phyloP scores from a whole-genome alignment of 2,888 invertebrate genomes.

The Stenichneumon culpator region DNA sequence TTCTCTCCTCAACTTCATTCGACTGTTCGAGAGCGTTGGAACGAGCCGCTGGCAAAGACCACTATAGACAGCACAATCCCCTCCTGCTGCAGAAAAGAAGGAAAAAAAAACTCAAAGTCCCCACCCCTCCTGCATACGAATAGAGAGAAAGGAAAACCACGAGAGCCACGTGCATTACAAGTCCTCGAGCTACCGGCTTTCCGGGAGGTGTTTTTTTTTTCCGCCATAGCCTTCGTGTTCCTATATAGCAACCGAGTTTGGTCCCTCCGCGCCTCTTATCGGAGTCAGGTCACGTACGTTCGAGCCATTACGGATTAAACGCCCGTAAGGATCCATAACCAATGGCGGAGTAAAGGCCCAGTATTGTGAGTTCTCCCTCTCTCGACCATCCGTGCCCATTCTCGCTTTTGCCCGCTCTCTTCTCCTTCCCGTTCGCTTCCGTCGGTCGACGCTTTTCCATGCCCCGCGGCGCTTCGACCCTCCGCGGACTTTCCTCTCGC shows the following conservation, averaged over 20 bases:
- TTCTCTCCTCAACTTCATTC: slow-evolving; percentile 2
- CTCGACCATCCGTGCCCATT: slow-evolving; percentile 20
- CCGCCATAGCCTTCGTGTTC: not conserved
- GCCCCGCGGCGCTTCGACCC: slow-evolving; percentile 33
- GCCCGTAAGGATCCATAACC: slow-evolving; percentile 77
- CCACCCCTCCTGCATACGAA: not conserved
- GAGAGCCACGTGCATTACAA: slow-evolving; percentile 59
- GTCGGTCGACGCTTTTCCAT: slow-evolving; percentile 47
- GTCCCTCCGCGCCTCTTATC: slow-evolving; percentile 66
- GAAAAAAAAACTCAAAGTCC: too few relatives aligned
- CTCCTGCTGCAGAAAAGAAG: too few relatives aligned
- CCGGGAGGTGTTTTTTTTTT: not conserved
- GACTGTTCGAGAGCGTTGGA: slow-evolving; percentile 19
- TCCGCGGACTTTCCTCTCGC: slow-evolving; percentile 44
- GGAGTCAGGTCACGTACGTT: slow-evolving; percentile 74
- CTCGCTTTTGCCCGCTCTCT: slow-evolving; percentile 1
- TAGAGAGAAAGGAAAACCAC: slow-evolving; percentile 58
- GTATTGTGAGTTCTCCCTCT: slow-evolving; percentile 39
- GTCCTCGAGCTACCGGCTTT: slow-evolving; percentile 47
- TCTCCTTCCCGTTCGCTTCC: slow-evolving; percentile 12
- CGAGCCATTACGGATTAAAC: slow-evolving; percentile 76
- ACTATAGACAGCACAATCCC: not conserved
- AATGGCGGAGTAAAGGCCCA: slow-evolving; percentile 61
- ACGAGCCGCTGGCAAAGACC: not conserved
- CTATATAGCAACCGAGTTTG: slow-evolving; percentile 6